These are phyloP conservation scores for Lutraria rhynchaena DNA, from an alignment of 1,140 invertebrate species.

Conservation along the genomic window DNA sequence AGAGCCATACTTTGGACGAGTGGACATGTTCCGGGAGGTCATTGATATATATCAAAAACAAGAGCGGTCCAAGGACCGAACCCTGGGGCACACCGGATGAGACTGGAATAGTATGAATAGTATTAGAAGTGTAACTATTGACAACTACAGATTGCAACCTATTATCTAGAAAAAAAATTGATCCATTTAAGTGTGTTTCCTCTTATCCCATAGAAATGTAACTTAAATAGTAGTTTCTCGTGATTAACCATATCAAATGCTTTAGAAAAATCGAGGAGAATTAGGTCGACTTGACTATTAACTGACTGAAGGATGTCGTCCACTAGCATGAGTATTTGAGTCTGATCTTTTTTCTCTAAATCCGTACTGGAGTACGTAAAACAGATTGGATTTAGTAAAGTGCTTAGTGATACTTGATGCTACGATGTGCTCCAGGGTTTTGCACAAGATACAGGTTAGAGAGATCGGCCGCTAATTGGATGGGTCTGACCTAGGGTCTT, in stretches of 20 bases:
- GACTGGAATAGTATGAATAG: slow-evolving; percentile 6
- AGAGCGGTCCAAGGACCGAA: no score
- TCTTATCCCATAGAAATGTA: slow-evolving; percentile 32
- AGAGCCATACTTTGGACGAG: slow-evolving; percentile 6
- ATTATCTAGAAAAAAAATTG: no score
- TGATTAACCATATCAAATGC: slow-evolving; percentile 67
- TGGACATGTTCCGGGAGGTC: slow-evolving; percentile 51
- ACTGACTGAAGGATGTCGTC: neutral
- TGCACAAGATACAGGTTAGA: slow-evolving; percentile 37
- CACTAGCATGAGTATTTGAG: neutral
- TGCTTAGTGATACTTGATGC: slow-evolving; percentile 3
- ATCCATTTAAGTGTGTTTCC: slow-evolving; percentile 51
- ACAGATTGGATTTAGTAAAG: slow-evolving; percentile 17
- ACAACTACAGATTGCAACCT: no score
- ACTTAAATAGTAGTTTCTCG: no score
- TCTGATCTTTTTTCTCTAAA: slow-evolving; percentile 36
- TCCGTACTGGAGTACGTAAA: slow-evolving; percentile 41
- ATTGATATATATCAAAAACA: slow-evolving; percentile 63
- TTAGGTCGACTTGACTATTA: slow-evolving; percentile 16
- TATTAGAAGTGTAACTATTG: no score
- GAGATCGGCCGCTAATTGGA: slow-evolving; percentile 33
- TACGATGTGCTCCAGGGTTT: slow-evolving; percentile 53
- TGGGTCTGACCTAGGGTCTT: slow-evolving; percentile 34
- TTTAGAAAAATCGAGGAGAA: slow-evolving; percentile 58
- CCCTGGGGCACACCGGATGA: slow-evolving; percentile 55